Base-by-base conservation (phyloP, 2,888 invertebrate species). In the Andrena hattorfiana region DNA sequence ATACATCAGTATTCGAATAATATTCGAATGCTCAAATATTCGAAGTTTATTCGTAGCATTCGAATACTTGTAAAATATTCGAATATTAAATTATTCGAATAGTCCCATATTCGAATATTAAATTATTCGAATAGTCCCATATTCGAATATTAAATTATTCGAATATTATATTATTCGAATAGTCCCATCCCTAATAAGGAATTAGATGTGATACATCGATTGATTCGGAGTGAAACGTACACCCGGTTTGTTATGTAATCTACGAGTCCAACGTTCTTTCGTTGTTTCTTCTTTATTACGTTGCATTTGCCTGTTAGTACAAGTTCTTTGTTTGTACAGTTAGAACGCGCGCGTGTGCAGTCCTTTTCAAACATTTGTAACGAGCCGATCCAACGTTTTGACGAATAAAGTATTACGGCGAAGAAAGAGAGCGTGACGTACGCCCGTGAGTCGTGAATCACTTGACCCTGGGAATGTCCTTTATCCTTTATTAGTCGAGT, bases 401-500 rank as follows among this genome's bases (percentile, higher is more conserved):
- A 30, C 1, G 30, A 71, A 77, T 23, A 51, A 71, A 63, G 16
- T 48, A 54, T 59, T 16, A 20, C 0, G 10, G 8, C 16, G 10
- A 48, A 35, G n/a, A 28, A 70, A 70, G 23, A 4, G 62, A 8
- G 6, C n/a, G 20, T 1, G 6, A 35, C 0, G 16, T 35, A 66
- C 23, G 32, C 26, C 23, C 8, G 4, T 42, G 20, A 28, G 51
- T 60, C 16, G 56, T 71, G 60, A 80, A 76, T 82, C 28, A 71
- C 71, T 71, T 49, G 68, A 81, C 74, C 64, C 84, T 88, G 80
- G 87, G 89, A 88, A 87, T 87, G 76, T 86, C 85, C 68, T 85
- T 87, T 84, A 74, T 83, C 84, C 81, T 83, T 84, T 84, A 89
- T 90, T 85, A 87, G 84, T 89, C 84, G 85, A 87, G 86, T 89